Conservation (phyloP, 2,888 invertebrate species). For the Diachrysia chrysitis region DNA sequence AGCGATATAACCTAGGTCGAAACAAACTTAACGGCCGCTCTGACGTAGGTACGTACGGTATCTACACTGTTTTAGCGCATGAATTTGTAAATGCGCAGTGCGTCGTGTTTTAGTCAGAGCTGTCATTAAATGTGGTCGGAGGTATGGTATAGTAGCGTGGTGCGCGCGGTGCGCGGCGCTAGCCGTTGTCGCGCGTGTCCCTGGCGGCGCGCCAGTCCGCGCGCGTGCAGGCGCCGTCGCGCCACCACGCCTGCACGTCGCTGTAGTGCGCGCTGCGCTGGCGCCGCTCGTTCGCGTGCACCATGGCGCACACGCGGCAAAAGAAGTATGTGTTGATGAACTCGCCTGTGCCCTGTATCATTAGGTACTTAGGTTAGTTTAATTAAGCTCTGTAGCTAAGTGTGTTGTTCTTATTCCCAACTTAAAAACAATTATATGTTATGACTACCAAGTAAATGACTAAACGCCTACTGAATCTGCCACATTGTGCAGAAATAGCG, state of each 20-base stretch:
- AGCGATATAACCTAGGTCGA: slow-evolving; percentile 39
- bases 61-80: not conserved
- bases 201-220: slow-evolving; percentile 74
- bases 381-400: not conserved
- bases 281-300: slow-evolving; percentile 90
- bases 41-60: not conserved
- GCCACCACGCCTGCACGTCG: slow-evolving; percentile 98
- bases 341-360: slow-evolving; percentile 94
- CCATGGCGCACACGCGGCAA: slow-evolving; percentile 96
- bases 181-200: slow-evolving; percentile 64
- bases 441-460: too few species aligned
- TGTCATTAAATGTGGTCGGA: not conserved
- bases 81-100: not conserved
- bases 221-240: slow-evolving; percentile 92
- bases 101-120: not conserved
- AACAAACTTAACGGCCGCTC: not conserved
- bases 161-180: slow-evolving; percentile 18
- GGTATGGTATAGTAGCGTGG: slow-evolving; percentile 37
- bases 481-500: too few species aligned
- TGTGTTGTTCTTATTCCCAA: too few species aligned
- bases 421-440: too few species aligned
- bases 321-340: slow-evolving; percentile 99
- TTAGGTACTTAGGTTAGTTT: slow-evolving; percentile 3
- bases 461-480: too few species aligned
- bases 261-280: slow-evolving; percentile 90